These are phyloP conservation scores for Vidua chalybeata DNA, from an alignment of 2,113 vertebrate genomes.

Conservation along the genomic window DNA sequence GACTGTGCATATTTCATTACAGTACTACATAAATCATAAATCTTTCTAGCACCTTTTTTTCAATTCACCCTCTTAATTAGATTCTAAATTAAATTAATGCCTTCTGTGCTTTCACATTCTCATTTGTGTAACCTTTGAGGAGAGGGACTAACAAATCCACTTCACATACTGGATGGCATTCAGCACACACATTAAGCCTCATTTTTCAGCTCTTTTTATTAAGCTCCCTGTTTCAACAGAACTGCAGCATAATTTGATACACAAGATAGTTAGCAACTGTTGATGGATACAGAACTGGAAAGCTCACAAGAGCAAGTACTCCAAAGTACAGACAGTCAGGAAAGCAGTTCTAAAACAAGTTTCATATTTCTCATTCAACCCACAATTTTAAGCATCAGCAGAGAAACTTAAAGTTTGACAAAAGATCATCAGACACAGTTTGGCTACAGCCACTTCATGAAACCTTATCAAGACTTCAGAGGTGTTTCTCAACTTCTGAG, in stretches of 20 bases:
- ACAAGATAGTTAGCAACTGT: background rate
- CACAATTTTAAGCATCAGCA: background rate
- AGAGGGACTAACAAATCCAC: background rate
- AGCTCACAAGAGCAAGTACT: background rate
- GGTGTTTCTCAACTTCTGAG: background rate
- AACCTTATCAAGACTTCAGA: background rate
- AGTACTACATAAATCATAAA: background rate
- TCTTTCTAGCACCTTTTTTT: background rate
- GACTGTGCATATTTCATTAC: background rate
- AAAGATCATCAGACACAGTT: background rate
- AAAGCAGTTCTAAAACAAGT: background rate
- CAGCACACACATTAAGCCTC: background rate
- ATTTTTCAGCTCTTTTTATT: background rate
- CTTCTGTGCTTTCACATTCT: constrained; percentile 10
- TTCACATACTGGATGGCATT: background rate
- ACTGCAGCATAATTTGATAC: background rate
- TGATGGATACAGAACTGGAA: background rate
- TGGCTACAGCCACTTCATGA: background rate
- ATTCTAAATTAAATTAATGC: constrained; percentile 20
- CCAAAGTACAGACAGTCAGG: background rate
- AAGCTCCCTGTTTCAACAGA: background rate
- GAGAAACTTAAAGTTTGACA: background rate
- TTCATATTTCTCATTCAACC: background rate
- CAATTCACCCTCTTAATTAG: constrained; percentile 1
- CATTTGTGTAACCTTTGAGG: background rate